Percentiles rank a stretch among this genome's conserved stretches.
Evolutionary conservation across 2,888 invertebrate species (phyloP).

Genomic region (Muscina levida): DNA sequence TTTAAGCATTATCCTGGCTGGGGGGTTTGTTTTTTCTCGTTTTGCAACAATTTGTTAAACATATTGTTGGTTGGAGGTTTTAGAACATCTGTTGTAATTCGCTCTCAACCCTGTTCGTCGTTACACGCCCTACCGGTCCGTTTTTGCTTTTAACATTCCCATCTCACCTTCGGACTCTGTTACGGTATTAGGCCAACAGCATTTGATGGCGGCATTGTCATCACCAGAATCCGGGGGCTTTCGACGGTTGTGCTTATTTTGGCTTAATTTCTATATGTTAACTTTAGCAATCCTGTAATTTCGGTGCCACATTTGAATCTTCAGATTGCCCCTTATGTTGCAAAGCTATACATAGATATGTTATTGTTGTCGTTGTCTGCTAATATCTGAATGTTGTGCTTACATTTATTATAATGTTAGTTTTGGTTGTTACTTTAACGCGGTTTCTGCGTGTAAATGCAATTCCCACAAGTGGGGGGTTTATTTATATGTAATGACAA

Average conservation of each 20-base stretch:
- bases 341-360: neutral
- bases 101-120: neutral
- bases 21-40: neutral
- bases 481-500: no score
- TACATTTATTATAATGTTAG: neutral
- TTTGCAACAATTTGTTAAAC: conserved; percentile 55
- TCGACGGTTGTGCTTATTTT: conserved; percentile 43
- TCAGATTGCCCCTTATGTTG: neutral
- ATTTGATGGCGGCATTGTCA: conserved; percentile 28
- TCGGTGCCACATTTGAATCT: no score
- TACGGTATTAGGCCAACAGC: conserved; percentile 60
- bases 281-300: conserved; percentile 3
- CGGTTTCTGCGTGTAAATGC: no score
- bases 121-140: neutral
- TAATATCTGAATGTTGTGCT: neutral
- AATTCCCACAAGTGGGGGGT: no score
- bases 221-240: conserved; percentile 37
- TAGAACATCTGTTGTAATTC: conserved; percentile 4
- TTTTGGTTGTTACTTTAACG: neutral
- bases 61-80: conserved; percentile 50
- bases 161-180: conserved; percentile 42
- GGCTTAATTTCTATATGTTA: neutral
- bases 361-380: neutral
- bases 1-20: neutral
- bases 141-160: conserved; percentile 51